These are phyloP conservation scores for Urocyon cinereoargenteus DNA, from an alignment of 2,797 vertebrate species.

Conservation along the genomic window DNA sequence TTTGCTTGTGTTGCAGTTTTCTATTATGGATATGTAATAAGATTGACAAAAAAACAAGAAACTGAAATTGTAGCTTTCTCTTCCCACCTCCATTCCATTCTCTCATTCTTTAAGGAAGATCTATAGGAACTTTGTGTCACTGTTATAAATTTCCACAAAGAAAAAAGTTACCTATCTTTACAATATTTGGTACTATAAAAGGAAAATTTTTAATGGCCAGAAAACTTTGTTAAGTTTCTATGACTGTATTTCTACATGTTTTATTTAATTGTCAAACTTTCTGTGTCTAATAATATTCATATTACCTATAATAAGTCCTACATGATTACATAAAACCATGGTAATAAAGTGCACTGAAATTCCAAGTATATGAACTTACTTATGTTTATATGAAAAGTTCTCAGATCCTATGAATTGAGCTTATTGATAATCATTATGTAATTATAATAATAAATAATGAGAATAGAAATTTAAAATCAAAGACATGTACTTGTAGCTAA, in stretches of 20 bases:
- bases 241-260: neutral
- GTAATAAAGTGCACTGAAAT: neutral
- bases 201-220: neutral
- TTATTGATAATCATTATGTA: neutral
- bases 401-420: neutral
- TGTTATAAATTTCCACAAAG: neutral
- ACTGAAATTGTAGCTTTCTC: constrained; percentile 23
- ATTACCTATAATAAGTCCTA: neutral
- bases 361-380: neutral
- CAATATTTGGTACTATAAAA: neutral
- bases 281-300: neutral
- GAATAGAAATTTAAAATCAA: neutral
- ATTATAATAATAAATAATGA: neutral
- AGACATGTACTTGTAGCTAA: neutral
- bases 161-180: neutral
- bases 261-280: constrained; percentile 18
- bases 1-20: constrained; percentile 51
- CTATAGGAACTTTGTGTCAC: neutral
- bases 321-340: neutral
- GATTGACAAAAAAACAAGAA: constrained; percentile 54
- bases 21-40: constrained; percentile 17
- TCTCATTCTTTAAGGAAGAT: neutral
- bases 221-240: neutral
- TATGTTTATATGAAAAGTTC: neutral
- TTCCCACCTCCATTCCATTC: neutral